Percentiles rank a stretch among this genome's conserved stretches.
Conservation (phyloP, 2,797 vertebrate genomes). For the Halcyon smyrnensis region DNA sequence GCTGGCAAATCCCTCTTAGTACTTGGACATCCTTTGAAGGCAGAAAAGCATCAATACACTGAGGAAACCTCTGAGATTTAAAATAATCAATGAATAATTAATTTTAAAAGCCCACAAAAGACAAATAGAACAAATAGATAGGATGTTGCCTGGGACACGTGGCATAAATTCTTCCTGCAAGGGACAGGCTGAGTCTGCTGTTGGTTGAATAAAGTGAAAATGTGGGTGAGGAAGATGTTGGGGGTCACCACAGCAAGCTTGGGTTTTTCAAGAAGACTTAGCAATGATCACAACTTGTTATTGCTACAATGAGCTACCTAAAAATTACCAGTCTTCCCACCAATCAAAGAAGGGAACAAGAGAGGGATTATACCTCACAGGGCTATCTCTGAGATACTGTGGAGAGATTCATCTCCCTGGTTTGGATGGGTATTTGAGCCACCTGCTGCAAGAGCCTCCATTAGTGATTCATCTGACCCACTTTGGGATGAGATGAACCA, state of each 20-base stretch:
- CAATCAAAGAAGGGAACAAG: not conserved
- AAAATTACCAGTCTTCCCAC: not conserved
- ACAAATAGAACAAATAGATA: not conserved
- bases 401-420: not conserved
- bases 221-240: not conserved
- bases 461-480: not conserved
- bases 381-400: not conserved
- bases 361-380: rapidly evolving
- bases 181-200: not conserved
- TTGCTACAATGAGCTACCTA: not conserved
- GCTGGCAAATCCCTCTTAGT: not conserved
- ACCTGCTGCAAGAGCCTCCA: not conserved
- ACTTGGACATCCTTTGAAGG: not conserved
- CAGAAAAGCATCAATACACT: not conserved
- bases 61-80: not conserved
- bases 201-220: not conserved
- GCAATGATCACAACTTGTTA: not conserved
- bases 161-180: not conserved
- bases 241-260: not conserved
- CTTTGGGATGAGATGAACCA: not conserved
- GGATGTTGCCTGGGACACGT: rapidly evolving
- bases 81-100: not conserved
- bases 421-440: not conserved
- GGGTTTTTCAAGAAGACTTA: not conserved
- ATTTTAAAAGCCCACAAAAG: not conserved